Conservation (phyloP, 2,113 vertebrate genomes). For the Prietella phreatophila region DNA sequence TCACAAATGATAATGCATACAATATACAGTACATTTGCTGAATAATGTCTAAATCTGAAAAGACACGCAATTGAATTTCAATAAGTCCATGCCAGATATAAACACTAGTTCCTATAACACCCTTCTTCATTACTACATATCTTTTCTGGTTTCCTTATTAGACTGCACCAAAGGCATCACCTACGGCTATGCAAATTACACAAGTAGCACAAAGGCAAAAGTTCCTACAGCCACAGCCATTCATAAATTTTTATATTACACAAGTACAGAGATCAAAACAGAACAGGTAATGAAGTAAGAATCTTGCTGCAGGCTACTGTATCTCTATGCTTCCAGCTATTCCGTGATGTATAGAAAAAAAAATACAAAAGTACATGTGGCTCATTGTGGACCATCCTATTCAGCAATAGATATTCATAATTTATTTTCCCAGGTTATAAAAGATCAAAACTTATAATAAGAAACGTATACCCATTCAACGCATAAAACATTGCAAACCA, state of each 20-base stretch:
- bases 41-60: conserved; percentile 9
- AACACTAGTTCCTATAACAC: neutral
- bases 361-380: neutral
- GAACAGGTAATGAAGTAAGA: neutral
- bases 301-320: neutral
- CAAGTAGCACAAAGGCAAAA: conserved; percentile 6
- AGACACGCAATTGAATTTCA: neutral
- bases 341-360: neutral
- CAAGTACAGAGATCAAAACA: conserved; percentile 25
- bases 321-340: neutral
- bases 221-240: neutral
- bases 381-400: neutral
- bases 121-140: conserved; percentile 16
- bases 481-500: neutral
- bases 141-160: conserved; percentile 23
- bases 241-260: conserved; percentile 18
- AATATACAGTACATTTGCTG: neutral
- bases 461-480: neutral
- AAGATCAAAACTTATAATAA: neutral
- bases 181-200: conserved; percentile 6
- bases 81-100: neutral
- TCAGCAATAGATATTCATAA: conserved; percentile 1
- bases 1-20: neutral
- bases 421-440: conserved; percentile 8
- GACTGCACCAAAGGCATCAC: conserved; percentile 31